Percentiles rank a stretch among this genome's conserved stretches.
Evolutionary conservation across 1,140 invertebrate genomes (phyloP).

Genomic region (Drosophila asahinai): DNA sequence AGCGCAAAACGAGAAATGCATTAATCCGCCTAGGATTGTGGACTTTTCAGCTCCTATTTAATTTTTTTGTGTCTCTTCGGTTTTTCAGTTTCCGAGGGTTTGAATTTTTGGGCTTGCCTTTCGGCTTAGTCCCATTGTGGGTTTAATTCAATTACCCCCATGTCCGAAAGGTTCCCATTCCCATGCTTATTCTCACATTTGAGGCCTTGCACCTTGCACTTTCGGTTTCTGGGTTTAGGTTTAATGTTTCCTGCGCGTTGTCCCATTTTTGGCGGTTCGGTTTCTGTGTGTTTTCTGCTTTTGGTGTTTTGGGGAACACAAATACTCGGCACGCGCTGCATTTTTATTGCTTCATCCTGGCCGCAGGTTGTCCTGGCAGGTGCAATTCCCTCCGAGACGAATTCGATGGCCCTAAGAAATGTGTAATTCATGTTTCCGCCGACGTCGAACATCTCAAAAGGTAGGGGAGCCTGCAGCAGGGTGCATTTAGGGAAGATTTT

Average conservation of each 20-base stretch:
- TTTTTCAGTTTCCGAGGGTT: slow-evolving; percentile 22
- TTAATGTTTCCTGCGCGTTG: slow-evolving; percentile 38
- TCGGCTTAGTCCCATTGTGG: slow-evolving; percentile 42
- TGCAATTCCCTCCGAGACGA: slow-evolving; percentile 58
- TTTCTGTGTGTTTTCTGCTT: slow-evolving; percentile 11
- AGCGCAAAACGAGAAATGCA: slow-evolving; percentile 76
- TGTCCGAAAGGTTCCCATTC: slow-evolving; percentile 28
- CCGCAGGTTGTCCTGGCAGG: slow-evolving; percentile 60
- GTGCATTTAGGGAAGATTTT: slow-evolving; percentile 20
- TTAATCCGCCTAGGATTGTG: slow-evolving; percentile 60
- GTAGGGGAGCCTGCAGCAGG: slow-evolving; percentile 11
- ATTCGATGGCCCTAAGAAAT: slow-evolving; percentile 60
- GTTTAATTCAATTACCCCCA: slow-evolving; percentile 65
- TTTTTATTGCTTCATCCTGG: slow-evolving; percentile 79
- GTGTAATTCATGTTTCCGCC: slow-evolving; percentile 76
- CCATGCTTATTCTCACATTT: slow-evolving; percentile 50
- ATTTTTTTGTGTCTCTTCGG: slow-evolving; percentile 34
- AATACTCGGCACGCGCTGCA: slow-evolving; percentile 73
- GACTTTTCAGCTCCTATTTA: slow-evolving; percentile 39
- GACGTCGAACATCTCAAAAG: slow-evolving; percentile 17
- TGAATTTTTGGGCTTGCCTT: slow-evolving; percentile 39
- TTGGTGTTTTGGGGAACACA: slow-evolving; percentile 47
- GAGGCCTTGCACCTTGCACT: slow-evolving; percentile 71
- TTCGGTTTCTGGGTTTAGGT: slow-evolving; percentile 38
- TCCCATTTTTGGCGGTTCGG: slow-evolving; percentile 36